phyloP scores from a whole-genome alignment of 1,140 invertebrate species.

The Anthonomus grandis region DNA sequence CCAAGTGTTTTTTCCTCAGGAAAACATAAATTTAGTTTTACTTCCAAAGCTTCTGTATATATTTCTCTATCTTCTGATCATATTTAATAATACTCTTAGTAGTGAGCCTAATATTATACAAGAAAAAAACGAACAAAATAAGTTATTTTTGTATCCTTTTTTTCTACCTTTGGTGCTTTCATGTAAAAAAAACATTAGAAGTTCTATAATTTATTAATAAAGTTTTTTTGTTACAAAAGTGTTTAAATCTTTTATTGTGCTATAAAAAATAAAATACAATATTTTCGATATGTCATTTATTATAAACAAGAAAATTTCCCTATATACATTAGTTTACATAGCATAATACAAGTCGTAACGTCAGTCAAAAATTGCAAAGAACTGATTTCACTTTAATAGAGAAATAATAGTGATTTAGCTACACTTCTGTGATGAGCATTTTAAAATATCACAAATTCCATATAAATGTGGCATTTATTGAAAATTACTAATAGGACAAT shows the following conservation, averaged over 20 bases:
- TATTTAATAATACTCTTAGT: too few species aligned
- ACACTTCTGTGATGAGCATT: constrained; percentile 44
- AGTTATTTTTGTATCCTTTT: too few species aligned
- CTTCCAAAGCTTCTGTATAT: too few species aligned
- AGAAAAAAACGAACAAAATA: too few species aligned
- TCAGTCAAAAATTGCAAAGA: constrained; percentile 36
- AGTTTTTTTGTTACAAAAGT: too few species aligned
- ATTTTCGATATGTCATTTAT: constrained; percentile 23
- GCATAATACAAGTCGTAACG: constrained; percentile 34
- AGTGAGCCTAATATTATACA: too few species aligned
- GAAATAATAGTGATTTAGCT: constrained; percentile 16
- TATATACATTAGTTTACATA: constrained; percentile 36
- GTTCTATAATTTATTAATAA: too few species aligned
- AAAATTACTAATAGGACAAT: neutral
- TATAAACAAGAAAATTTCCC: constrained; percentile 30
- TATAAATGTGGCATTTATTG: constrained; percentile 15
- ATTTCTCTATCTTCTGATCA: too few species aligned
- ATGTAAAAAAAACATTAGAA: too few species aligned
- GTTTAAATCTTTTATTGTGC: too few species aligned
- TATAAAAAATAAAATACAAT: too few species aligned
- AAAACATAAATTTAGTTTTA: constrained; percentile 6
- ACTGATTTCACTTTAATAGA: constrained; percentile 10
- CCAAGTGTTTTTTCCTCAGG: constrained; percentile 11
- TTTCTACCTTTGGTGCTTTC: too few species aligned
- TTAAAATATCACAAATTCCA: constrained; percentile 45